Conservation (phyloP, 2,888 invertebrate species). For the Metacarcinus magister region DNA sequence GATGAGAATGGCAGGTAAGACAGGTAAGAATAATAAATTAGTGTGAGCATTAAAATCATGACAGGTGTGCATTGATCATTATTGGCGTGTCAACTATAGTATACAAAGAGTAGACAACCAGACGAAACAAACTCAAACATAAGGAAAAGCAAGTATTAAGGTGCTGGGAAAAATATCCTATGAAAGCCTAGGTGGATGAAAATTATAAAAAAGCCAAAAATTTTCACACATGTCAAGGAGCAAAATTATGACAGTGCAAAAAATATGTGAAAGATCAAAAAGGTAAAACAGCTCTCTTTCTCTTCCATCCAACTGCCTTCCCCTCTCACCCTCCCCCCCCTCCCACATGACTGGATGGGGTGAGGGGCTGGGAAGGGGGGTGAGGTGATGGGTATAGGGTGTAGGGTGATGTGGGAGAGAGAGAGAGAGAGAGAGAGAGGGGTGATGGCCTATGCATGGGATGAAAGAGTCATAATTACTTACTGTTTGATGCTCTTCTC, state of each 20-base stretch:
- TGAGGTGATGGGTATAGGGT: neutral
- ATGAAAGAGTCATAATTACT: neutral
- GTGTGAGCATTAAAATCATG: neutral
- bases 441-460: neutral
- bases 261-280: neutral
- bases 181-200: neutral
- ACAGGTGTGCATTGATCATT: neutral
- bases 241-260: slow-evolving; percentile 28
- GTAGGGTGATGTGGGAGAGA: neutral
- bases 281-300: neutral
- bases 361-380: neutral
- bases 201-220: neutral
- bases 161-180: slow-evolving; percentile 16
- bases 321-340: neutral
- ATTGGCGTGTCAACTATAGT: neutral
- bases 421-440: neutral
- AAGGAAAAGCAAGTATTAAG: neutral
- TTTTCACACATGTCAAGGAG: neutral
- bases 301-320: neutral
- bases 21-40: neutral
- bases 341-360: neutral
- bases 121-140: neutral
- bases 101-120: neutral
- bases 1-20: neutral
- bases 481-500: neutral